phyloP scores from a whole-genome alignment of 2,888 invertebrate species.

The Notodonta ziczac region DNA sequence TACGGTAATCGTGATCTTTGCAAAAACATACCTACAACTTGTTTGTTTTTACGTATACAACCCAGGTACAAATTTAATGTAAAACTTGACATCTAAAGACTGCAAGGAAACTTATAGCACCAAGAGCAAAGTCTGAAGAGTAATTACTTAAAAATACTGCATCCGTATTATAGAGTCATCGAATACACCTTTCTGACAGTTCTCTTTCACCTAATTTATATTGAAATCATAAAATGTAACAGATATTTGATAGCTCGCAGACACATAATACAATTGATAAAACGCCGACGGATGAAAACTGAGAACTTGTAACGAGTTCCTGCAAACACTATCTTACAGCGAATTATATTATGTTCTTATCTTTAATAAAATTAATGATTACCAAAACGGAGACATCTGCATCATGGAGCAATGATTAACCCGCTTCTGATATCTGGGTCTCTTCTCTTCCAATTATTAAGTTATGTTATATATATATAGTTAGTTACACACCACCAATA shows the following conservation, averaged over 20 bases:
- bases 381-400: neutral
- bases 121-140: neutral
- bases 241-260: neutral
- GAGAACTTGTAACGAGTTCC: neutral
- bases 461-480: no score
- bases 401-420: no score
- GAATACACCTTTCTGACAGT: neutral
- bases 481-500: no score
- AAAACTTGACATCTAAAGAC: no score
- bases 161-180: neutral
- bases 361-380: neutral
- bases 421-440: no score
- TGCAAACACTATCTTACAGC: neutral
- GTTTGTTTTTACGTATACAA: neutral
- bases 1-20: slow-evolving; percentile 5
- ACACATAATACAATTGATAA: neutral
- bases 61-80: no score
- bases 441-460: no score
- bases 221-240: neutral
- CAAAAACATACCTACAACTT: neutral
- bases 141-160: neutral
- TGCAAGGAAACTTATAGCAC: no score
- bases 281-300: neutral
- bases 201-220: neutral
- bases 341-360: neutral